Evolutionary conservation across 2,888 invertebrate genomes (phyloP), one percentile per base, ranked within the genome.

Genomic region (Conistra vaccinii): DNA sequence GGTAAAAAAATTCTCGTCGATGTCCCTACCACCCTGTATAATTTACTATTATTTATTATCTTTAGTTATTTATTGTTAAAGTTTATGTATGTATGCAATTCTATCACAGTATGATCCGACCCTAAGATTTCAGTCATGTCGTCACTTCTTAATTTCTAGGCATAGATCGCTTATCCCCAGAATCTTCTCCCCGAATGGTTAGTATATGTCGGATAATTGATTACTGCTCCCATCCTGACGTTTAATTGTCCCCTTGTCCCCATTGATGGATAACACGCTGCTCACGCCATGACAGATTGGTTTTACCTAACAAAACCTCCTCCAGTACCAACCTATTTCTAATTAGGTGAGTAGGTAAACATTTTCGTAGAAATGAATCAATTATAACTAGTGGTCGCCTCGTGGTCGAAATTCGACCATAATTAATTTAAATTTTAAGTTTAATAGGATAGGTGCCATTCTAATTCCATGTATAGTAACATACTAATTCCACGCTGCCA

Each of bases 211-310:
- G 48, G 51, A 74, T 85, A 87, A 89, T 83, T 86, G 85, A 89
- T 89, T 88, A 90, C 82, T 67, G 39, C 48, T 57, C 51, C 70
- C 69, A 66, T 78, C 75, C 14, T 65, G 69, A 69, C 48, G 23
- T 80, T 35, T 89, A 84, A 89, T 89, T 84, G 76, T 84, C 79
- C 35, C 60, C 62, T 51, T 65, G 67, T 72, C 71, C 42, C 57
- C 71, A 73, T 78, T 88, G 89, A 89, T 80, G 72, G 83, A 89
- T 86, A 84, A 77, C 89, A 89, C 71, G 67, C 85, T 78, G 74
- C 78, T 69, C 55, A 39, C 62, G 23, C 70, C 63, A 58, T 66
- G 62, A 78, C 71, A 39, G 76, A 84, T 88, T 89, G 73, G 72
- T 85, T 84, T 83, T 82, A 81, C 72, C 80, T 66, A 83, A 86